These are phyloP conservation scores for Hucho hucho DNA, from an alignment of 2,113 vertebrate genomes.

Conservation along the genomic window DNA sequence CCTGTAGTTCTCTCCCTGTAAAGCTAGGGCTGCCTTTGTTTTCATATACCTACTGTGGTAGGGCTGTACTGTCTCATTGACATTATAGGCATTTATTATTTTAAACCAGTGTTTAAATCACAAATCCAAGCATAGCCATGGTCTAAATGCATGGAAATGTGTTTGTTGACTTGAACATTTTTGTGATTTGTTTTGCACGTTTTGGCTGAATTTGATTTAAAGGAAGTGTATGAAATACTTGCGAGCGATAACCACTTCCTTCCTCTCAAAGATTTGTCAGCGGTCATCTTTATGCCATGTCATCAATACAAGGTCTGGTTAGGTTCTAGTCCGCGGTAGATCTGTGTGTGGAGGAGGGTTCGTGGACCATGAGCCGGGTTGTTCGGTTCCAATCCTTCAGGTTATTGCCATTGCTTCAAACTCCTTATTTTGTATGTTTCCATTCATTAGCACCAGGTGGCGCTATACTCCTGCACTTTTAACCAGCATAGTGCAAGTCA, in stretches of 20 bases:
- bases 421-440: background rate
- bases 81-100: background rate
- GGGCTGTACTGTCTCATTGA: background rate
- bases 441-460: slow-evolving; percentile 57
- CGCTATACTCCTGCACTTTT: slow-evolving; percentile 37
- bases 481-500: background rate
- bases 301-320: too few relatives aligned
- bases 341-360: background rate
- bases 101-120: background rate
- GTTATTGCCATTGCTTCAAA: too few relatives aligned
- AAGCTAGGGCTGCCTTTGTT: background rate
- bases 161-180: background rate
- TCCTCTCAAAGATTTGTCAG: background rate
- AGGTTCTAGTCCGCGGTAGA: too few relatives aligned
- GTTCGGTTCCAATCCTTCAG: background rate
- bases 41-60: too few relatives aligned
- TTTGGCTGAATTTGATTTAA: background rate
- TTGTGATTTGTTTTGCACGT: background rate
- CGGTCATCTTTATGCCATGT: background rate
- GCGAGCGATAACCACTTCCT: background rate
- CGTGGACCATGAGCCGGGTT: background rate
- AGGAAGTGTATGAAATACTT: background rate
- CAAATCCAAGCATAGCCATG: background rate
- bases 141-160: background rate
- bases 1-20: background rate